A percentile compares a stretch with the other conserved stretches of the same genome.
Conservation (phyloP, 2,888 invertebrate genomes). For the Antheraea yamamai region DNA sequence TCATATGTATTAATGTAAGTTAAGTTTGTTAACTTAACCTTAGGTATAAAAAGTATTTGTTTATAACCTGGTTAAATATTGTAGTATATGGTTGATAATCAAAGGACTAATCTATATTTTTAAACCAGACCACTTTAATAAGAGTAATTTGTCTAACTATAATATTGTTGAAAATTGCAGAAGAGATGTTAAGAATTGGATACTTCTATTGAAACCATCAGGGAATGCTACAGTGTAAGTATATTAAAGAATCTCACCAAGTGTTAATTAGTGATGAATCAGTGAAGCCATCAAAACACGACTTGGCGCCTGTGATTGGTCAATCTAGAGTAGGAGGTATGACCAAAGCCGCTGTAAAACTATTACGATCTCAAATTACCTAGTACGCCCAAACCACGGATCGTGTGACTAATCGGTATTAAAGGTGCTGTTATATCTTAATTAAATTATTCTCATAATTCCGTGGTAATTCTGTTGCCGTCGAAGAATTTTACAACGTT, state of each 20-base stretch:
- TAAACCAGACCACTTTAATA: not conserved
- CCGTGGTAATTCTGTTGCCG: constrained; percentile 64
- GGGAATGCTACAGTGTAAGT: constrained; percentile 24
- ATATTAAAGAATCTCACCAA: constrained; percentile 57
- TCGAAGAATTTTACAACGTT: constrained; percentile 70
- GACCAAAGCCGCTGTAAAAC: constrained; percentile 69
- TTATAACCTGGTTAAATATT: too few species aligned
- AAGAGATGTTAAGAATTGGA: not conserved
- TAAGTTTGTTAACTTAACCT: too few species aligned
- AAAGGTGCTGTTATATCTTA: constrained; percentile 78
- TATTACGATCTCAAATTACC: constrained; percentile 77
- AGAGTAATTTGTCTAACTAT: too few species aligned
- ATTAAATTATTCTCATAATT: constrained; percentile 78
- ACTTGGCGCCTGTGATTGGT: constrained; percentile 63
- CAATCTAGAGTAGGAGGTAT: constrained; percentile 67
- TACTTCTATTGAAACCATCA: not conserved
- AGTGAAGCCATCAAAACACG: constrained; percentile 65
- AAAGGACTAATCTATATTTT: not conserved
- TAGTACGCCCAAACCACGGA: constrained; percentile 74
- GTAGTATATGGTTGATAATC: too few species aligned
- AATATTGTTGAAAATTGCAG: not conserved
- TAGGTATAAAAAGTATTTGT: too few species aligned
- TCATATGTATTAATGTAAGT: too few species aligned
- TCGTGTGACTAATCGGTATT: constrained; percentile 80
- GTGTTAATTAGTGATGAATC: constrained; percentile 65